Evolutionary conservation across 92 coral and sea anemone genomes (phyloP).

Genomic region (Muricea muricata): DNA sequence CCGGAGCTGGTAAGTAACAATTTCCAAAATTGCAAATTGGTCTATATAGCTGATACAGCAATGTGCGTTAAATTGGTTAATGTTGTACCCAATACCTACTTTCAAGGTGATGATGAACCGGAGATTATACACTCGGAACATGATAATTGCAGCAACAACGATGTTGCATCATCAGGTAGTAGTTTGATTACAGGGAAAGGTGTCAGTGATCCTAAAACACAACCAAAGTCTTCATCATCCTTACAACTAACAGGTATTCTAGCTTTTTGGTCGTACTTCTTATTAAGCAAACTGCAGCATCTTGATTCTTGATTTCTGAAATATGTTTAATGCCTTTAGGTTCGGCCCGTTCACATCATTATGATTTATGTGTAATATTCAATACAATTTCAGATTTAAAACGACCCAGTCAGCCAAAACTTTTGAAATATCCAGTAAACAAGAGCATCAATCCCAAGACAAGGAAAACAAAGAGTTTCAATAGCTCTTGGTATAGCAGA

Average conservation of each 20-base stretch:
- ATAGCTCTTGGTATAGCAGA: conserved; percentile 28
- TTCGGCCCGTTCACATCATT: too few species aligned
- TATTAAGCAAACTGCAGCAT: background rate
- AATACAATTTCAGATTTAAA: conserved; percentile 21
- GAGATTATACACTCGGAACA: conserved; percentile 12
- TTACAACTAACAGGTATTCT: conserved; percentile 23
- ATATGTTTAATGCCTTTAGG: too few species aligned
- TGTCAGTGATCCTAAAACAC: background rate
- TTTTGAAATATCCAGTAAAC: conserved; percentile 12
- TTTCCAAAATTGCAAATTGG: conserved; percentile 1
- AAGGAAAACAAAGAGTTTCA: conserved; percentile 38
- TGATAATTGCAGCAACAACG: conserved; percentile 22
- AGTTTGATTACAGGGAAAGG: background rate
- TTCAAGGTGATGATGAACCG: conserved; percentile 22
- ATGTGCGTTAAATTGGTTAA: background rate
- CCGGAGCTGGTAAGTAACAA: background rate
- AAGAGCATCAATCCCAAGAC: conserved; percentile 25
- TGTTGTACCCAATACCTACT: background rate
- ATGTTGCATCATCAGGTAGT: background rate
- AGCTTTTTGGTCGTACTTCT: background rate
- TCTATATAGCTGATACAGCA: conserved; percentile 1
- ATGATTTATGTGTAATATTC: background rate
- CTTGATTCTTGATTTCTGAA: background rate
- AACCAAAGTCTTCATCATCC: conserved; percentile 28
- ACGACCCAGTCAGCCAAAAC: conserved; percentile 34